Evolutionary conservation across 37 sponge, comb jelly and placozoan species (phyloP).

Genomic region (Tethya wilhelma): DNA sequence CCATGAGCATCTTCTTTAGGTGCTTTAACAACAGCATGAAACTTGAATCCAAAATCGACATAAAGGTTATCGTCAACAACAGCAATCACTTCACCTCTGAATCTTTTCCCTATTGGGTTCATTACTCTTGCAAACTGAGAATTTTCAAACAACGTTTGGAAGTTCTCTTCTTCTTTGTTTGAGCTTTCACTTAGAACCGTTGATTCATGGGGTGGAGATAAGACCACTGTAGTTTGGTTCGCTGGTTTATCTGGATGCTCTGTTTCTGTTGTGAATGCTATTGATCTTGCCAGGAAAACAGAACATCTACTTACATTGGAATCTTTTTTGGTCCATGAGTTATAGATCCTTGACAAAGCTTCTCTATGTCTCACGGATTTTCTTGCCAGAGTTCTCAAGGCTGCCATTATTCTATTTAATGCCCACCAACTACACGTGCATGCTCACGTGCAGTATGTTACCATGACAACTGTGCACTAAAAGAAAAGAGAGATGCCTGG

Average conservation of each 20-base stretch:
- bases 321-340: too few species aligned
- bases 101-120: slow-evolving; percentile 49
- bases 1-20: not conserved
- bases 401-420: too few species aligned
- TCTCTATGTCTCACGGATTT: too few species aligned
- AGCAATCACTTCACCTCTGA: slow-evolving; percentile 59
- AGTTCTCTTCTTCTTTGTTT: slow-evolving; percentile 8
- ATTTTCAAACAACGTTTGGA: slow-evolving; percentile 24
- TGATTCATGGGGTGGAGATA: too few species aligned
- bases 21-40: slow-evolving; percentile 67
- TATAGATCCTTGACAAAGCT: too few species aligned
- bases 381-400: too few species aligned
- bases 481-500: slow-evolving; percentile 19
- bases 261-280: not conserved
- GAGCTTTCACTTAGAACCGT: too few species aligned
- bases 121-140: slow-evolving; percentile 39
- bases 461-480: not conserved
- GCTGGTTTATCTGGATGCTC: not conserved
- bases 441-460: not conserved
- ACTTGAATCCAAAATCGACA: slow-evolving; percentile 82
- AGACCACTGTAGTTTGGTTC: too few species aligned
- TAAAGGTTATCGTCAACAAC: slow-evolving; percentile 57
- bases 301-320: too few species aligned
- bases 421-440: too few species aligned
- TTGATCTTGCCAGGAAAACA: too few species aligned